These are phyloP conservation scores for Chondrosia reniformis DNA, from an alignment of 37 sponge, comb jelly and placozoan species.

Conservation along the genomic window DNA sequence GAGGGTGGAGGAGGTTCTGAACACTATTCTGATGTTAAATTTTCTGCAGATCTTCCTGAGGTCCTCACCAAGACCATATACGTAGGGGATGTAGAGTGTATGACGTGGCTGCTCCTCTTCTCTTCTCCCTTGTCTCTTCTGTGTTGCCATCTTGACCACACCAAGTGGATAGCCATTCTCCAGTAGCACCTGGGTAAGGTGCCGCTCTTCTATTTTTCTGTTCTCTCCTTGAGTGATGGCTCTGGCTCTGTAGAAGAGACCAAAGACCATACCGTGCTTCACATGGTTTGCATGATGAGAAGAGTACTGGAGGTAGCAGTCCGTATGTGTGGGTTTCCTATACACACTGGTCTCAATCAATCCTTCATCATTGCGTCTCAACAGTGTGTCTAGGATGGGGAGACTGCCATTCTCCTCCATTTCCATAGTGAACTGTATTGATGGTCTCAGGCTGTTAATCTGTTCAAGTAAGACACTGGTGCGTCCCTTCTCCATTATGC, in stretches of 20 bases:
- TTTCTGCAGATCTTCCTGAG: background rate
- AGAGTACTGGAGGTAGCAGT: background rate
- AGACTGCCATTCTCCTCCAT: background rate
- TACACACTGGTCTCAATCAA: background rate
- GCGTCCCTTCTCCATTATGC: background rate
- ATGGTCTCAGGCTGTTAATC: background rate
- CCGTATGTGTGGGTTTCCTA: background rate
- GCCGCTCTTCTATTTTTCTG: background rate
- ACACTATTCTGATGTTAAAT: background rate
- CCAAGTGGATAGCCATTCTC: constrained; percentile 10
- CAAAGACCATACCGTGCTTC: background rate
- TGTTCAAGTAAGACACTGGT: background rate
- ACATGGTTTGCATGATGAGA: background rate
- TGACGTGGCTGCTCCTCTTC: background rate
- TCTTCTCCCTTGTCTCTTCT: background rate
- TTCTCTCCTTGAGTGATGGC: constrained; percentile 9
- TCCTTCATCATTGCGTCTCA: background rate
- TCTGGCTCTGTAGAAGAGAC: background rate
- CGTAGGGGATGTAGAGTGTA: background rate
- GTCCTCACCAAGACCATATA: background rate
- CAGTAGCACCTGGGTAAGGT: background rate
- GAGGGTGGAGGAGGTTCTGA: constrained; percentile 5
- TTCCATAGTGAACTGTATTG: constrained; percentile 1
- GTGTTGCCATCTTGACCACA: background rate
- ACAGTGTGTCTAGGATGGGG: background rate